Conservation (phyloP, 2,888 invertebrate genomes). For the Melolontha melolontha region DNA sequence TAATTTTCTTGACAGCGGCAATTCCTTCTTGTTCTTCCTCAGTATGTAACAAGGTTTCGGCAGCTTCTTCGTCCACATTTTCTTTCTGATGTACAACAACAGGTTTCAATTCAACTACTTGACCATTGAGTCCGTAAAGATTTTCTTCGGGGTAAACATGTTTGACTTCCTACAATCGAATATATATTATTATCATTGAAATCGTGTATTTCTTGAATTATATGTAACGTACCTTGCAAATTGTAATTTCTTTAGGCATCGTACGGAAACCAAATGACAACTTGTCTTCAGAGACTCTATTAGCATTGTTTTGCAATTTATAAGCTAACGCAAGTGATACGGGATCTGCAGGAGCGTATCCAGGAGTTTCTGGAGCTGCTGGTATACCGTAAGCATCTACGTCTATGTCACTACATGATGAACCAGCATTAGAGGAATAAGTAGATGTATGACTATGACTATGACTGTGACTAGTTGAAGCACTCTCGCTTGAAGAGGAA, state of each 20-base stretch:
- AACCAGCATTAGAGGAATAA: neutral
- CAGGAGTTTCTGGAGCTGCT: neutral
- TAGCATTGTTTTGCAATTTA: conserved; percentile 61
- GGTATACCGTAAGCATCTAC: neutral
- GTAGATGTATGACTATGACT: no score
- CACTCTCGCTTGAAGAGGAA: neutral
- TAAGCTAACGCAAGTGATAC: conserved; percentile 66
- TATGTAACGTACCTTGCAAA: conserved; percentile 42
- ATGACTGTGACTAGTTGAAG: neutral
- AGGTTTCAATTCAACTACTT: conserved; percentile 67
- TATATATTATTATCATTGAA: neutral
- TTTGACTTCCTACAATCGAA: conserved; percentile 45
- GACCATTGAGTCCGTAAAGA: conserved; percentile 67
- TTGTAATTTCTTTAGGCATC: conserved; percentile 64
- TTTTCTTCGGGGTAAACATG: conserved; percentile 67
- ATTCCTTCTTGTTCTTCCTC: conserved; percentile 39
- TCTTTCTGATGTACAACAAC: conserved; percentile 34
- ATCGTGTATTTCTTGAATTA: neutral
- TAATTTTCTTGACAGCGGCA: conserved; percentile 51
- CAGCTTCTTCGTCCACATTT: conserved; percentile 57
- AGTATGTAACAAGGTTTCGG: conserved; percentile 53
- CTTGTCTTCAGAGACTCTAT: conserved; percentile 66
- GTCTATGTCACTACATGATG: neutral
- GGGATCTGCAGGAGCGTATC: conserved; percentile 64
- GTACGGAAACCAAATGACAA: conserved; percentile 68